Conservation (phyloP, 2,797 vertebrate genomes). For the Paratrypauchen microcephalus region DNA sequence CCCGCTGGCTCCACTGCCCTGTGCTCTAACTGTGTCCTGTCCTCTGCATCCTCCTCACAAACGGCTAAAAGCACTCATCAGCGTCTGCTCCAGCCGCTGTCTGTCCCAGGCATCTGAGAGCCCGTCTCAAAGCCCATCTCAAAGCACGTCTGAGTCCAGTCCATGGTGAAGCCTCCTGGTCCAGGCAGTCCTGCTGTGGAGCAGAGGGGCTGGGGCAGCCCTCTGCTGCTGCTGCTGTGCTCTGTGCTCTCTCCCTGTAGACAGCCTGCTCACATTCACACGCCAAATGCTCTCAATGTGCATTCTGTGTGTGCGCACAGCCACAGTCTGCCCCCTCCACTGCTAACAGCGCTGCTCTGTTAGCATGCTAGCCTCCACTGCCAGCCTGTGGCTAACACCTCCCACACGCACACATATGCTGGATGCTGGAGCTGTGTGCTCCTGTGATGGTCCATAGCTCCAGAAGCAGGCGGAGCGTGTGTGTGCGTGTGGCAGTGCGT, state of each 20-base stretch:
- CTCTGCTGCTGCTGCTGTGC: conserved; percentile 58
- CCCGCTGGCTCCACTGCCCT: conserved; percentile 56
- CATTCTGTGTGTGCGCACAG: conserved; percentile 63
- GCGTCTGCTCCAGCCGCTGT: conserved; percentile 49
- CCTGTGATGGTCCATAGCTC: conserved; percentile 57
- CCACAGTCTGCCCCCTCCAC: conserved; percentile 56
- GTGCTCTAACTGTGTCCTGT: conserved; percentile 68
- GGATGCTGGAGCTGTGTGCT: conserved; percentile 61
- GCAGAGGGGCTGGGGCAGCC: conserved; percentile 69
- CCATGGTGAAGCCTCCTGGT: conserved; percentile 68
- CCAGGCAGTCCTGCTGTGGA: conserved; percentile 64
- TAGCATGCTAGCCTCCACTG: conserved; percentile 57
- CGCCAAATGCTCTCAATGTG: conserved; percentile 65
- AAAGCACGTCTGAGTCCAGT: conserved; percentile 41
- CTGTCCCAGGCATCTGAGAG: conserved; percentile 60
- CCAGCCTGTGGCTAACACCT: conserved; percentile 64
- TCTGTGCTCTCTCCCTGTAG: conserved; percentile 69
- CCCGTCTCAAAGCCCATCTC: conserved; percentile 20
- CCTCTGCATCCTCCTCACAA: conserved; percentile 55
- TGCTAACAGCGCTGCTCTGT: conserved; percentile 63
- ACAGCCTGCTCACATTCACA: conserved; percentile 67
- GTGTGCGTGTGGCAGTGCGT: conserved; percentile 22
- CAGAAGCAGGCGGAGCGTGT: conserved; percentile 52
- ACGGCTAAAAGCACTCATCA: conserved; percentile 46
- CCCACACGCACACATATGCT: conserved; percentile 49